phyloP scores from a whole-genome alignment of 1,140 invertebrate genomes.

The Dinoponera quadriceps region DNA sequence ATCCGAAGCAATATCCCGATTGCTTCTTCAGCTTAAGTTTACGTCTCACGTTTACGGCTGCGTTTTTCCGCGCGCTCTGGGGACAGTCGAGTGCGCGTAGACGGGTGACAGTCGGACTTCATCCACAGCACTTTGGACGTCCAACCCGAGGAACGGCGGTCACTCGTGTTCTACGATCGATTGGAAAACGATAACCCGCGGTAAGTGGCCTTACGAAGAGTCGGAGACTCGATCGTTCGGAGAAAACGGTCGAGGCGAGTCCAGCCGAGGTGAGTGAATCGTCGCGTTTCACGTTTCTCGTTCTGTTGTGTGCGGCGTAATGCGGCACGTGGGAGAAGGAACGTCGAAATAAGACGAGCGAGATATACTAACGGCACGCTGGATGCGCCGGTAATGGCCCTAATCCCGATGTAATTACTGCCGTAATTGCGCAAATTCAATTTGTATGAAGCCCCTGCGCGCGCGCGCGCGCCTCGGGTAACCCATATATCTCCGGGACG shows the following conservation, averaged over 20 bases:
- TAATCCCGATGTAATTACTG: slow-evolving; percentile 82
- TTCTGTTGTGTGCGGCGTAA: too few relatives aligned
- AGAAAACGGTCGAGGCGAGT: not conserved
- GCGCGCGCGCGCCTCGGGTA: slow-evolving; percentile 72
- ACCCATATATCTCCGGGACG: slow-evolving; percentile 77
- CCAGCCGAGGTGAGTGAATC: not conserved
- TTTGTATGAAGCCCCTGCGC: slow-evolving; percentile 79
- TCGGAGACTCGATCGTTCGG: not conserved
- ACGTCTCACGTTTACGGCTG: too few relatives aligned
- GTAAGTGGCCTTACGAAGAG: not conserved
- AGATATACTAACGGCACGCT: slow-evolving; percentile 18
- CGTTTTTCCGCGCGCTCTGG: too few relatives aligned
- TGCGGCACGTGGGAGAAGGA: slow-evolving; percentile 16
- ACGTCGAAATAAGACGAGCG: slow-evolving; percentile 66
- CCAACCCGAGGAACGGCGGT: not conserved
- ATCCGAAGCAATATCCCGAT: too few relatives aligned
- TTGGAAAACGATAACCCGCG: not conserved
- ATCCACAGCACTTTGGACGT: too few relatives aligned
- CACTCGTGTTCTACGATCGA: not conserved
- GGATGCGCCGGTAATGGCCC: slow-evolving; percentile 79
- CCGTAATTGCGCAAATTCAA: slow-evolving; percentile 83
- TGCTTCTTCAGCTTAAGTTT: too few relatives aligned
- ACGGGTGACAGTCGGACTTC: too few relatives aligned
- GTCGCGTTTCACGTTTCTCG: not conserved
- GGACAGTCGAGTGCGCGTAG: too few relatives aligned